Evolutionary conservation across 2,888 invertebrate species (phyloP).

Genomic region (Cephus nigrinus): DNA sequence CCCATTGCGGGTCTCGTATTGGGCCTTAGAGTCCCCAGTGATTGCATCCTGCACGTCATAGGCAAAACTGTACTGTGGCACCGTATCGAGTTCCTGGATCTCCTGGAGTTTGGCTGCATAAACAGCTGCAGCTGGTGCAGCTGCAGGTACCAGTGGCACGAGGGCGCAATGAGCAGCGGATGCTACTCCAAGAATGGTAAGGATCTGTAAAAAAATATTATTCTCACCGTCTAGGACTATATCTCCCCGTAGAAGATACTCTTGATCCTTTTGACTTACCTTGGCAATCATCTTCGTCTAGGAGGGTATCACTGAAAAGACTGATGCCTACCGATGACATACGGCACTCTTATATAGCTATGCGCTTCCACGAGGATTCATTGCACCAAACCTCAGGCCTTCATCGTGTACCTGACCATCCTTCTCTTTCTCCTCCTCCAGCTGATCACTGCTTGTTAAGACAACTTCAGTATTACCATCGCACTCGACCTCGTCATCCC

Average conservation of each 20-base stretch:
- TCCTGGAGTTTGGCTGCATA: slow-evolving; percentile 31
- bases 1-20: slow-evolving; percentile 56
- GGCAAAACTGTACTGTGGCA: slow-evolving; percentile 55
- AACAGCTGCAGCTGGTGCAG: slow-evolving; percentile 18
- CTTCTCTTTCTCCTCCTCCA: slow-evolving; percentile 15
- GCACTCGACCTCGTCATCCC: slow-evolving; percentile 10
- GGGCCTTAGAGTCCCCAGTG: slow-evolving; percentile 59
- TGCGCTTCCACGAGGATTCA: slow-evolving; percentile 30
- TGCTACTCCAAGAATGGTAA: slow-evolving; percentile 59
- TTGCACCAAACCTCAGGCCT: slow-evolving; percentile 33
- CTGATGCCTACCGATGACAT: slow-evolving; percentile 55
- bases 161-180: slow-evolving; percentile 67
- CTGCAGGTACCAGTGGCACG: slow-evolving; percentile 39
- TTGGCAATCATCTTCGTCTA: slow-evolving; percentile 53
- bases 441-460: background rate
- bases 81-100: slow-evolving; percentile 52
- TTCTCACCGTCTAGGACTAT: background rate
- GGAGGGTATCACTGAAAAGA: slow-evolving; percentile 48
- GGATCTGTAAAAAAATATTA: slow-evolving; percentile 41
- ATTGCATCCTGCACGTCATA: slow-evolving; percentile 57
- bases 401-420: slow-evolving; percentile 25
- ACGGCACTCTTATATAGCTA: slow-evolving; percentile 52
- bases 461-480: too few relatives aligned
- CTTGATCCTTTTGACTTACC: slow-evolving; percentile 38
- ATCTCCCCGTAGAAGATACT: background rate